Evolutionary conservation across 2,888 invertebrate genomes (phyloP).

Genomic region (Brenthis ino): DNA sequence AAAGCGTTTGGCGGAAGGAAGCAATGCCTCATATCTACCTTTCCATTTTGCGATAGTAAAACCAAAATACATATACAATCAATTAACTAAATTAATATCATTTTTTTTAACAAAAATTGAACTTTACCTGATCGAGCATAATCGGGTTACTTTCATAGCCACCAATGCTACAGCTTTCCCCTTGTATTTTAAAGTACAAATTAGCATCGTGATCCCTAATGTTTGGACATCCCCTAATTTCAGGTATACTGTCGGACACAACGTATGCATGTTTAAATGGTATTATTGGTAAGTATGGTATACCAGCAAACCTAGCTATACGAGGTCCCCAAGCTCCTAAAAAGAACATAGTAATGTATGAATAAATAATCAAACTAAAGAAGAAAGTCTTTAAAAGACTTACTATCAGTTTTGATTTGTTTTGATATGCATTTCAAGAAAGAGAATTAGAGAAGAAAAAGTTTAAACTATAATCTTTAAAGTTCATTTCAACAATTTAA

Average conservation of each 20-base stretch:
- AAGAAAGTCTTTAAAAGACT: neutral
- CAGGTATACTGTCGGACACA: slow-evolving; percentile 89
- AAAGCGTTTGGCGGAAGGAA: no score
- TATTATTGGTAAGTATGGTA: slow-evolving; percentile 87
- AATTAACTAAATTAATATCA: no score
- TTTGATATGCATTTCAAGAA: no score
- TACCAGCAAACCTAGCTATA: slow-evolving; percentile 85
- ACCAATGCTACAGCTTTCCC: slow-evolving; percentile 91
- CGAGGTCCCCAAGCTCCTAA: slow-evolving; percentile 90
- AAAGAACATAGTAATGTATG: slow-evolving; percentile 12
- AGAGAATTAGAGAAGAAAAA: no score
- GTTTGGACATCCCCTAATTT: slow-evolving; percentile 89
- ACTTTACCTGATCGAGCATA: slow-evolving; percentile 86
- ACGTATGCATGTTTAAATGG: slow-evolving; percentile 96
- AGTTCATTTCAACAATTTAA: neutral
- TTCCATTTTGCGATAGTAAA: neutral
- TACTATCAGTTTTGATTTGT: neutral
- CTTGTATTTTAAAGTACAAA: slow-evolving; percentile 92
- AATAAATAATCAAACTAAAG: neutral
- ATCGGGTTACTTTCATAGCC: slow-evolving; percentile 94
- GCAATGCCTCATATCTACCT: no score
- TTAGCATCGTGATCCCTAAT: slow-evolving; percentile 92
- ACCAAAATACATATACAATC: neutral
- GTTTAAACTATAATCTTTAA: no score
- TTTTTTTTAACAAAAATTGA: slow-evolving; percentile 8